Evolutionary conservation across 1,140 invertebrate genomes (phyloP).

Genomic region (Meloidogyne chitwoodi): DNA sequence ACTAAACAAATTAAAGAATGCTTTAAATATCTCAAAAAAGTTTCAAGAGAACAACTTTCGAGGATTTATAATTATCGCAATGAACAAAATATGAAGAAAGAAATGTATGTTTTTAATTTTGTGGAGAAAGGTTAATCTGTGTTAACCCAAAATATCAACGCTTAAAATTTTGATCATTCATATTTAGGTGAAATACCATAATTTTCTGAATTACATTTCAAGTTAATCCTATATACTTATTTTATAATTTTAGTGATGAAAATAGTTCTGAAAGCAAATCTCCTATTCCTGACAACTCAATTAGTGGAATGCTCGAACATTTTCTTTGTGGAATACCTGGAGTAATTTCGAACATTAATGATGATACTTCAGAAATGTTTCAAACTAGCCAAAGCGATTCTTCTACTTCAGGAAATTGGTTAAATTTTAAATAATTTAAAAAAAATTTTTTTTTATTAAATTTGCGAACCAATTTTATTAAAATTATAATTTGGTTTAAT

Average conservation of each 20-base stretch:
- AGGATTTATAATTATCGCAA: neutral
- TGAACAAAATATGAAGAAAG: neutral
- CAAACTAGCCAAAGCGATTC: neutral
- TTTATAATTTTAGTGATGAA: neutral
- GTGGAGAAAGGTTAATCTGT: no score
- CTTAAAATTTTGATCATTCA: no score
- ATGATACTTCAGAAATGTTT: neutral
- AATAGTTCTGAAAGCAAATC: neutral
- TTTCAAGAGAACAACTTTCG: neutral
- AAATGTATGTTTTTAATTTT: neutral
- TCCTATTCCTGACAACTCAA: neutral
- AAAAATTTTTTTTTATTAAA: no score
- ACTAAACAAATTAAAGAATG: neutral
- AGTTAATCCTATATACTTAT: no score
- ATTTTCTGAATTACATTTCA: no score
- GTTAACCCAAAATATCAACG: neutral
- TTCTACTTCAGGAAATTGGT: neutral
- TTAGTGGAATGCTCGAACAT: neutral
- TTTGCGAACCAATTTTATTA: neutral
- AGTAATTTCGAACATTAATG: neutral
- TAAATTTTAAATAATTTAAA: no score
- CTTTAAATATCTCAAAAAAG: neutral
- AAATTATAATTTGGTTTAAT: neutral
- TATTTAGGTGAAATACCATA: no score
- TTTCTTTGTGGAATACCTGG: neutral